Evolutionary conservation across 1,140 invertebrate genomes (phyloP), one percentile per base, ranked within the genome.

Genomic region (Metopolophium dirhodum): DNA sequence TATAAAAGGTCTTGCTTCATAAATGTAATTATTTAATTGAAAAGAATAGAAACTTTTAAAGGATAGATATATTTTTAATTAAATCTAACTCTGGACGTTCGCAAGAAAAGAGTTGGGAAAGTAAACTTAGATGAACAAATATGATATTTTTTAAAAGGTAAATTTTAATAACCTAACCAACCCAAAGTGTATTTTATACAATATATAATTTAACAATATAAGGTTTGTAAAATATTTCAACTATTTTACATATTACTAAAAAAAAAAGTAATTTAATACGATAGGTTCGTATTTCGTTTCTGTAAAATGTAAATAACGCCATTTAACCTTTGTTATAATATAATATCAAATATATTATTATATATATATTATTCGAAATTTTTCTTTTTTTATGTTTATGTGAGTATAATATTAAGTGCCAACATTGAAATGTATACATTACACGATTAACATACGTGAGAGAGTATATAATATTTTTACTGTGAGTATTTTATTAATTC

Each of bases 91-190:
- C 30, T 77, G 30, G 14, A n/a, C 11, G 4, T 77, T 18, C 61
- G n/a, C n/a, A 77, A 77, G 61, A 77, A 77, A 77, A 77, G 61
- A 77, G 14, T n/a, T 77, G 3, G 61, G 1, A 77, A 77, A 77
- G 61, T 77, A 11, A 77, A 77, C 61, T n/a, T 77, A 77, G 61
- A 77, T 77, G 61, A 77, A 77, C 61, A 77, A 77, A 77, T 77
- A 77, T 77, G 61, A 77, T 77, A 77, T n/a, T 77, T 77, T 77
- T 77, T n/a, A 7, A 77, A 77, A 77, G 61, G 61, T 77, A 35
- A n/a, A 77, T 77, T 6, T 77, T 77, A n/a, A n/a, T n/a, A 77
- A 77, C 30, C 30, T 30, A 4, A 77, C 61, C 61, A 77, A n/a
- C n/a, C 30, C 14, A 18, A n/a, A 77, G n/a, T 77, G 18, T 77